Conservation (phyloP, 64 coral and sea anemone genomes). For the Acropora tenuis region DNA sequence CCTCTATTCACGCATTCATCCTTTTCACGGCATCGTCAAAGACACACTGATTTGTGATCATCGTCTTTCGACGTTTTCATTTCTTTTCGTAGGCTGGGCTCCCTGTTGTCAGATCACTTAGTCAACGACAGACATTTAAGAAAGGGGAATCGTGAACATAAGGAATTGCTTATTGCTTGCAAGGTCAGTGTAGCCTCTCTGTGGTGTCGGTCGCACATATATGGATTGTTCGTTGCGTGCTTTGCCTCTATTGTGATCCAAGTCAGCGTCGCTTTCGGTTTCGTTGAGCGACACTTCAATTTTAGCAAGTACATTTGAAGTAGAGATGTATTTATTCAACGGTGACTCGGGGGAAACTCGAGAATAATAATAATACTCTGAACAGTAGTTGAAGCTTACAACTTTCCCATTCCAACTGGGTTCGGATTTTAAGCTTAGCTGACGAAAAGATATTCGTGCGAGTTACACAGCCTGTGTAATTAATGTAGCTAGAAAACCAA, state of each 20-base stretch:
- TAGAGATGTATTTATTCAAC: no score
- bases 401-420: no score
- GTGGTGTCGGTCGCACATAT: background rate
- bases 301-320: no score
- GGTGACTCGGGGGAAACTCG: no score
- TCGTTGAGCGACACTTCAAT: no score
- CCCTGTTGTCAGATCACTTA: slow-evolving; percentile 66
- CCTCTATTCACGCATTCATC: background rate
- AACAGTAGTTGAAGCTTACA: no score
- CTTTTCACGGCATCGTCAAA: background rate
- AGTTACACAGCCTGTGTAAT: no score
- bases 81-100: slow-evolving; percentile 64
- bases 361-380: no score
- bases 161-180: slow-evolving; percentile 74
- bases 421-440: no score
- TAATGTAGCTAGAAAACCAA: no score
- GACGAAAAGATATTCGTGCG: no score
- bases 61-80: background rate
- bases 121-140: slow-evolving; percentile 47
- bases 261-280: background rate
- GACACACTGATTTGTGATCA: background rate
- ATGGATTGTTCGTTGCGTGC: background rate
- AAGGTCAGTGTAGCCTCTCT: slow-evolving; percentile 41
- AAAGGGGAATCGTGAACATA: slow-evolving; percentile 15
- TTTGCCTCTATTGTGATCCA: background rate